Base-by-base conservation (phyloP, 2,113 vertebrate species). In the Dolichallabes microphthalmus region DNA sequence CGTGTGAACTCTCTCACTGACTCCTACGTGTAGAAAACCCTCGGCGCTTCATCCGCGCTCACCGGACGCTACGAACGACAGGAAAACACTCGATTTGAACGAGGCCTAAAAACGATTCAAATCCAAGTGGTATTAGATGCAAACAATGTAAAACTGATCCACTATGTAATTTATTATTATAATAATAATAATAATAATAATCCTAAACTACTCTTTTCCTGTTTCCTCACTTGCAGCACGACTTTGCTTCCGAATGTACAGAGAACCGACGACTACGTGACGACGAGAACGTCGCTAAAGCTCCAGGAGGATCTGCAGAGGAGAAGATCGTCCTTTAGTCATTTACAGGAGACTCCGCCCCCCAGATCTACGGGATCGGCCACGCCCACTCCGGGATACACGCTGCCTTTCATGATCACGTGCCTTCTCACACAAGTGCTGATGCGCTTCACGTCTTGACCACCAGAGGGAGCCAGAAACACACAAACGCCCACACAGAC, bases 361-460 rank as follows among this genome's bases (percentile, higher is more conserved):
- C 79, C 82, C 30, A 32, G 39, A 45, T 5, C 85, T 60, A 78
- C 9, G 1, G 86, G 91, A 10, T 88, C 92, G 85, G 8, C 90
- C 76, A 89, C 86, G 1, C 88, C 89, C n/a, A 89, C 61, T 85
- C 90, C 91, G 91, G 89, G 39, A 27, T 95, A 90, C 58, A 94
- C 90, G 50, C 90, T 89, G 58, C 84, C 87, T 87, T 94, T 82
- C 88, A 93, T 90, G 81, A 92, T 91, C 86, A 86, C 88, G 92
- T 94, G 93, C 90, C 86, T 93, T 74, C 61, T 92, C 8, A 90
- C 91, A 86, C 92, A 94, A 85, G 32, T 90, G 22, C 90, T 96
- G 90, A 89, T 96, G 90, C 20, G 12, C 17, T 93, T 93, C 88
- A 97, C 96, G 86, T 98, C 96, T 91, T 99, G 97, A 98, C 96